Conservation (phyloP, 2,113 vertebrate species). For the Heterocephalus glaber region DNA sequence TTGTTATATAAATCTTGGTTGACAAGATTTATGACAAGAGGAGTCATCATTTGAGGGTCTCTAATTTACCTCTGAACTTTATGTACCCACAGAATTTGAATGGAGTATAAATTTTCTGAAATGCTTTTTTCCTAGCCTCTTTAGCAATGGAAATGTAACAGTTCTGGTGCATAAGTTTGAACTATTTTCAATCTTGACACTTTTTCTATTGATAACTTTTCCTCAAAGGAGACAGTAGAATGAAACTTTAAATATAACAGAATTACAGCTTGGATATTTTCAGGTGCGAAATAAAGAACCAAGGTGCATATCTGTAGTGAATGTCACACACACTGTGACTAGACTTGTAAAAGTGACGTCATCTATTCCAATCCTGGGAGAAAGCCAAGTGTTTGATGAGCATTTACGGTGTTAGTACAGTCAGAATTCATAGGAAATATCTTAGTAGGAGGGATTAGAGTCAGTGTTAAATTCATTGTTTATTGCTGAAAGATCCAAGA, state of each 20-base stretch:
- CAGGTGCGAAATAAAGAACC: neutral
- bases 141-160: neutral
- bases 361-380: neutral
- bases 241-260: conserved; percentile 30
- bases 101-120: neutral
- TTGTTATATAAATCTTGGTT: neutral
- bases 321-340: neutral
- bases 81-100: neutral
- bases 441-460: neutral
- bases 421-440: neutral
- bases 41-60: neutral
- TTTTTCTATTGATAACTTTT: conserved; percentile 49
- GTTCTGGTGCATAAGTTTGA: neutral
- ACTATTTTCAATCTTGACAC: neutral
- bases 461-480: neutral
- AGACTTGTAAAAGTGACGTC: neutral
- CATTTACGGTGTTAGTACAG: neutral
- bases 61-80: conserved; percentile 8
- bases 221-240: conserved; percentile 14
- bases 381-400: neutral
- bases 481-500: neutral
- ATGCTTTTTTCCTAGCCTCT: neutral
- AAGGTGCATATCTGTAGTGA: neutral
- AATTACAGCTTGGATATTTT: conserved; percentile 25
- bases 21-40: neutral